Conservation (phyloP, 2,888 invertebrate genomes). For the Apamea anceps region DNA sequence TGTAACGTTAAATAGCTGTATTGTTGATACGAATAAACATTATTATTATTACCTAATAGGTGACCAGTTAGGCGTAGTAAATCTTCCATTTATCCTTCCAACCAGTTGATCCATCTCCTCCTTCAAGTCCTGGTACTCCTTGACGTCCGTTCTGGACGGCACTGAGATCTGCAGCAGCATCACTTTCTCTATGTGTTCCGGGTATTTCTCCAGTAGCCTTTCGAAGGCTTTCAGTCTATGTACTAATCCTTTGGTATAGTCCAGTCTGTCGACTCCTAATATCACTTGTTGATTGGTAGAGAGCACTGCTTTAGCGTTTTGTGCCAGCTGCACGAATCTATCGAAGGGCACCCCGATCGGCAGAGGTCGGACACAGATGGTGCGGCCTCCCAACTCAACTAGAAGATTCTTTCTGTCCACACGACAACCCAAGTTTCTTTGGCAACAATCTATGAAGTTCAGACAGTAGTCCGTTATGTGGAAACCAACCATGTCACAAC, state of each 20-base stretch:
- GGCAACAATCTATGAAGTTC: slow-evolving; percentile 97
- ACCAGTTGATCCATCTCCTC: slow-evolving; percentile 97
- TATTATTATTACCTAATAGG: too few species aligned
- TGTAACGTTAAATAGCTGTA: too few species aligned
- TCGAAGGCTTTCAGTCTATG: slow-evolving; percentile 95
- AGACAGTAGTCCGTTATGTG: slow-evolving; percentile 97
- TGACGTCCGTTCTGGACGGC: slow-evolving; percentile 96
- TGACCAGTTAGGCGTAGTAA: slow-evolving; percentile 97
- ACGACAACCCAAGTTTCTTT: slow-evolving; percentile 95
- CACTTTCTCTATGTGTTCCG: slow-evolving; percentile 96
- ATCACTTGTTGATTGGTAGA: slow-evolving; percentile 95
- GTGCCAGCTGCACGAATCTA: slow-evolving; percentile 95
- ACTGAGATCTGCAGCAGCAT: slow-evolving; percentile 96
- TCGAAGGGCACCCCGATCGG: slow-evolving; percentile 98
- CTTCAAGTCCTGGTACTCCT: slow-evolving; percentile 97
- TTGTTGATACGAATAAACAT: too few species aligned
- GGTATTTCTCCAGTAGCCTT: slow-evolving; percentile 94
- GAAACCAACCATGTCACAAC: slow-evolving; percentile 98
- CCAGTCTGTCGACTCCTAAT: slow-evolving; percentile 96
- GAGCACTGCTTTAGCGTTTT: slow-evolving; percentile 92
- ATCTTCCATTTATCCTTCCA: slow-evolving; percentile 96
- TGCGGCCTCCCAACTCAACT: slow-evolving; percentile 96
- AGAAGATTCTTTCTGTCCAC: slow-evolving; percentile 96
- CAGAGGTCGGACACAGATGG: slow-evolving; percentile 95
- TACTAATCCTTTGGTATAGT: slow-evolving; percentile 97